Evolutionary conservation across 30 jellyfish, hydroid and myxozoan species (phyloP), one percentile per base, ranked within the genome.

Genomic region (Aurelia sp.): DNA sequence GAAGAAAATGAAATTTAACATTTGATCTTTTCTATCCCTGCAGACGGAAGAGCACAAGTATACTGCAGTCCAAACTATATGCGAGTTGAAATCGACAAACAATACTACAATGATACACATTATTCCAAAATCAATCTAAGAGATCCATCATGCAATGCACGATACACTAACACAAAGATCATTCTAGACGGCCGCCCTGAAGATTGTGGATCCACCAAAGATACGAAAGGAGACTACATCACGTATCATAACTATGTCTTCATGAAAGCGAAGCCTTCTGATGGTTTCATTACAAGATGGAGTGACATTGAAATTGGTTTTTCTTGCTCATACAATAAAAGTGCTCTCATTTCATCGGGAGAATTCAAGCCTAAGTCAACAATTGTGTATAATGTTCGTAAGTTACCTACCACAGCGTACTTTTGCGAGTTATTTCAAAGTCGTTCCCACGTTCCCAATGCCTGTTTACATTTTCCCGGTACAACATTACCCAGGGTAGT

Each of bases 21-120:
- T 27, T 27, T 2, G 33, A 27, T 37, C 50, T 37, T 37, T 37
- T 37, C 50, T 0, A 37, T 37, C 4, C 10, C 30, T 66, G 17
- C 13, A 73, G 84, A 73, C 67, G 58, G 31, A 73, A 73, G 84
- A 52, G 84, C 84, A 21, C 20, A 20, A 18, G 84, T 73, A 13
- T 73, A 73, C 27, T 73, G 84, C 37, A 22, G 72, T 73, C 72
- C 55, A 7, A 73, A 73, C 55, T 73, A 44, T 53, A 73, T 73
- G 57, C 71, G 72, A 7, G 71, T 73, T 48, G 71, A 52, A n/a
- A 20, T 73, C 72, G 72, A 73, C 72, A 73, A 21, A 23, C 30
- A 52, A 15, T 73, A 73, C 20, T 73, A 48, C 72, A 73, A 73
- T 47, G 84, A 71, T 35, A 48, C 84, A 21, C 50, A 41, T 40